These are phyloP conservation scores for Clarias platycephalus DNA, from an alignment of 2,797 vertebrate genomes.

Conservation along the genomic window DNA sequence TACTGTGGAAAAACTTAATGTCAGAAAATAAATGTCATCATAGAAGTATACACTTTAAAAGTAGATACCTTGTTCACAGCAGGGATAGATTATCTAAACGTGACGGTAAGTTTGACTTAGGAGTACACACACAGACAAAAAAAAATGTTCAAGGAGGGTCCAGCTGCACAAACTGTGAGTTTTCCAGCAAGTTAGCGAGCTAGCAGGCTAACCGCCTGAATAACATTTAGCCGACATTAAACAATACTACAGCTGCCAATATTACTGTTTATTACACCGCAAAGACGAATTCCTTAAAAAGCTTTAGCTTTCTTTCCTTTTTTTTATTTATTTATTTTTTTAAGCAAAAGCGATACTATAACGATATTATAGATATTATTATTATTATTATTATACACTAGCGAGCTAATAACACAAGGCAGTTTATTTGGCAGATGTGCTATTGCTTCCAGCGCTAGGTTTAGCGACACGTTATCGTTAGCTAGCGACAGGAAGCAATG, in stretches of 20 bases:
- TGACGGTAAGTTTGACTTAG: neutral
- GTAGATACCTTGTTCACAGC: neutral
- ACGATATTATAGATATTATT: too few species aligned
- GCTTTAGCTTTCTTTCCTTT: neutral
- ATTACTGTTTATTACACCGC: neutral
- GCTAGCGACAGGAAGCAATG: slow-evolving; percentile 13
- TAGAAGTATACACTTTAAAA: neutral
- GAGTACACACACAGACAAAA: too few species aligned
- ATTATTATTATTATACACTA: neutral
- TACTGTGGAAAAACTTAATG: neutral
- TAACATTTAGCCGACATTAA: neutral
- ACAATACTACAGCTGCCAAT: neutral
- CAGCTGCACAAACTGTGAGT: neutral
- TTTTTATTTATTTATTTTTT: too few species aligned
- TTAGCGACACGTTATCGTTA: neutral
- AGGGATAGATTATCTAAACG: neutral
- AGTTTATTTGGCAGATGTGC: slow-evolving; percentile 25
- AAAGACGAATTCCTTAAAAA: neutral
- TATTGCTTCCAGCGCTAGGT: neutral
- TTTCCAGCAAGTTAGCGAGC: neutral
- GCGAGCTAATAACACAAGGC: neutral
- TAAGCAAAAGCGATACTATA: too few species aligned
- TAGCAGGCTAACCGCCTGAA: neutral
- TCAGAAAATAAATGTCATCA: too few species aligned
- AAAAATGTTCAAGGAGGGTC: neutral